These are phyloP conservation scores for Rousettus leschenaultii DNA, from an alignment of 2,113 vertebrate genomes.

Conservation along the genomic window DNA sequence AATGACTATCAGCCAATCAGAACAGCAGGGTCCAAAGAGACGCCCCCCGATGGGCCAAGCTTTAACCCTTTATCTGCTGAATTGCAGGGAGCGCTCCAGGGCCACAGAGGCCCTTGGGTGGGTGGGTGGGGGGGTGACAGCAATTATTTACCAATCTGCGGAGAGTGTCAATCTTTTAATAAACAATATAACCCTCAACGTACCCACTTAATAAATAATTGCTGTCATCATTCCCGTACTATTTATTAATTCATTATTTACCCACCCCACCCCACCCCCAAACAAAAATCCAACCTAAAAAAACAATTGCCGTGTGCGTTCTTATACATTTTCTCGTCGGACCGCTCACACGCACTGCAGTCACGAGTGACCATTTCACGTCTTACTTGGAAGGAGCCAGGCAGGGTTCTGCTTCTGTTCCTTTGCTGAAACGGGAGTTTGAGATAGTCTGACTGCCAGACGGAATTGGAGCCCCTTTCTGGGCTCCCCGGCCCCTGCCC, in stretches of 20 bases:
- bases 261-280: fast-evolving
- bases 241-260: background rate
- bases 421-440: background rate
- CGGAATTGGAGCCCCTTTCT: background rate
- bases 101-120: background rate
- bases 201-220: background rate
- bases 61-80: slow-evolving; percentile 17
- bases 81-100: background rate
- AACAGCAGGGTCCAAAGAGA: background rate
- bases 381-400: background rate
- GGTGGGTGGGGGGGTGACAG: no score
- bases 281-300: background rate
- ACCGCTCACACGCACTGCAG: background rate
- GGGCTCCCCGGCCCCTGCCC: background rate
- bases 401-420: background rate
- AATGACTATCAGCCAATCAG: background rate
- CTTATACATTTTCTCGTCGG: background rate
- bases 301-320: background rate
- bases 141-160: background rate
- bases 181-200: background rate
- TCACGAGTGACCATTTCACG: background rate
- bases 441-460: background rate
- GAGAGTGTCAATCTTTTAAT: background rate
- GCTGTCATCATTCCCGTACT: background rate
- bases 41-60: no score